Evolutionary conservation across 2,113 vertebrate species (phyloP), one percentile per base, ranked within the genome.

Genomic region (Panthera uncia): DNA sequence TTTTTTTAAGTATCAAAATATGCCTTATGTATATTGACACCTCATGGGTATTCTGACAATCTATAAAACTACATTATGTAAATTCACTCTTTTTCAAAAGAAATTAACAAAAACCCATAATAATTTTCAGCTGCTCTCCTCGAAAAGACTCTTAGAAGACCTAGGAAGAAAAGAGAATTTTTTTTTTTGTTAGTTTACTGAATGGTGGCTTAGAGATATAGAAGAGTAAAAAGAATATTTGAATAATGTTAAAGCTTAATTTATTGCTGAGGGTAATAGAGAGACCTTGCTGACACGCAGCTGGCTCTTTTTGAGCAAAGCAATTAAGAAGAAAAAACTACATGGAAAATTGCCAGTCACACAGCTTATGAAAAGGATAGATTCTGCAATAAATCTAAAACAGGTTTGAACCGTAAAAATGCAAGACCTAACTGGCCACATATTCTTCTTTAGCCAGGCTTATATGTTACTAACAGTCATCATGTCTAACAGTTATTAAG

Each of bases 151-250:
- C 69, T 7, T 33, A 21, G 61, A 92, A 89, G 63, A 91, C 76
- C 45, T 89, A 55, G 71, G 66, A 52, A 82, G 76, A 92, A 68
- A 83, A 90, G 25, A 66, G 0, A 31, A 7, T 23, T 29, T 97
- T 96, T 97, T 97, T 96, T 79, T 65, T 21, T 82, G n/a, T 84
- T 87, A 38, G 79, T 78, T 96, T 76, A 95, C 12, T 95, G 94
- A 93, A 63, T 86, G 68, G 9, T 71, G 31, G 38, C 69, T 90
- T 90, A 89, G n/a, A 38, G 11, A 81, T 89, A 15, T 76, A 91
- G 27, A 68, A 84, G 69, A 86, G 63, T 78, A 92, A 88, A 85
- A 48, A 91, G 45, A 93, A 11, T 45, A 57, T 82, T 91, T 85
- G 21, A 94, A 50, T 97, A 86, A 71, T 78, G 52, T 93, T 92